Base-by-base conservation (phyloP, 1,140 invertebrate species). In the Lithobius niger region DNA sequence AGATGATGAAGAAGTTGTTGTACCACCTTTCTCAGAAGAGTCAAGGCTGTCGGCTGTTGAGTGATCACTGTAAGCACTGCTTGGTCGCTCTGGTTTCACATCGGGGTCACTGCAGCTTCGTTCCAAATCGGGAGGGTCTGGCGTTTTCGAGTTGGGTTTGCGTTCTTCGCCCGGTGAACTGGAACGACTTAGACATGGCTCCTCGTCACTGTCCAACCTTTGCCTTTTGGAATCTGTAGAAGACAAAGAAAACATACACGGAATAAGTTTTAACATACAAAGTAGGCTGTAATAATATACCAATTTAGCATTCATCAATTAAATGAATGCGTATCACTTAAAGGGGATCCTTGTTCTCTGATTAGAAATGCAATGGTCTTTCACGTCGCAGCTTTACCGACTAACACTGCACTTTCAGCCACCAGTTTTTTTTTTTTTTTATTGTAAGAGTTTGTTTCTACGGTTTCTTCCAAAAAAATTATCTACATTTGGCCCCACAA, bases 11-110 rank as follows among this genome's bases (percentile, higher is more conserved):
- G 10, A 10, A 10, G 31, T 10, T 3, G 3, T 21, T 4, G 16
- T 21, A 3, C 48, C 48, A 19, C 48, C 27, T 15, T 27, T 27
- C 3, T 4, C 13, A 4, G 13, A 13, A 4, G 48, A 50, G 27
- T 50, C 48, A 4, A 50, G 13, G 24, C 48, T 50, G 24, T 50
- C 48, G 24, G 48, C 24, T 19, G 48, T 50, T 6, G 48, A 50
- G 13, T 22, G 48, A 50, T 50, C 48, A 21, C 48, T 50, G 48
- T 26, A 26, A 21, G 22, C 48, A 27, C 48, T 50, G 13, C 24
- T 27, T 4, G 48, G 48, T 27, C 48, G 22, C 27, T 50, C 48
- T 16, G 48, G 48, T 13, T 40, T 40, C 18, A 18, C 31, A 40
- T 10, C 10, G 10, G 10, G 31, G 10, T 40, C 10, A 40, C 31